phyloP scores from a whole-genome alignment of 2,797 vertebrate species.

The Myoxocephalus aenaeus region DNA sequence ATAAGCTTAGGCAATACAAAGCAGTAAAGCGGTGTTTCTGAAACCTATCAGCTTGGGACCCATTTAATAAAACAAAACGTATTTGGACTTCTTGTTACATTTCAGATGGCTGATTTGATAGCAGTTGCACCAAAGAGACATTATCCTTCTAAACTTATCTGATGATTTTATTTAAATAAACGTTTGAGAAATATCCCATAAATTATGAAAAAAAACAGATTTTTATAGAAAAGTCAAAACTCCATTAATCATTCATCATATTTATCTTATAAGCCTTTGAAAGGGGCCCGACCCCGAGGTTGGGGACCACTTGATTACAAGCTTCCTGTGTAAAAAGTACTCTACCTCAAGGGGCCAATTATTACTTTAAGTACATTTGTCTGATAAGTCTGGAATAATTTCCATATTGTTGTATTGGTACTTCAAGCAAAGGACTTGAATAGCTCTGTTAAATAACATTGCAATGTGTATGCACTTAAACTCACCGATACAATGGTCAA shows the following conservation, averaged over 20 bases:
- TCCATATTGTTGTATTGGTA: not conserved
- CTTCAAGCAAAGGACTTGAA: not conserved
- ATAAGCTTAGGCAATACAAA: not conserved
- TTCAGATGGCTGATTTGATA: not conserved
- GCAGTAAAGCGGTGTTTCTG: not conserved
- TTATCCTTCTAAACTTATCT: not conserved
- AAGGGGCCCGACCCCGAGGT: not conserved
- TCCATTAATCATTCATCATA: not conserved
- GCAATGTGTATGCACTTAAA: not conserved
- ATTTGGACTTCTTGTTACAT: not conserved
- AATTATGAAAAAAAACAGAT: not conserved
- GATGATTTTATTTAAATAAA: not conserved
- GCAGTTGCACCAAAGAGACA: not conserved
- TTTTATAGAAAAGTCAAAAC: not conserved
- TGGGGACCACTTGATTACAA: not conserved
- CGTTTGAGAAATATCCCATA: not conserved
- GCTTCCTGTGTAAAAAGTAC: not conserved
- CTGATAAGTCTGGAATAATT: not conserved
- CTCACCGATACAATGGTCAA: too few relatives aligned
- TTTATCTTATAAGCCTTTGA: not conserved
- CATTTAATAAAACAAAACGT: not conserved
- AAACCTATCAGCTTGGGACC: not conserved
- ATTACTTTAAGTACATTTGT: not conserved
- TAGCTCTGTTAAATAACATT: slow-evolving; percentile 1
- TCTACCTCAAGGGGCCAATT: not conserved